Evolutionary conservation across 2,888 invertebrate species (phyloP).

Genomic region (Carterocephalus palaemon): DNA sequence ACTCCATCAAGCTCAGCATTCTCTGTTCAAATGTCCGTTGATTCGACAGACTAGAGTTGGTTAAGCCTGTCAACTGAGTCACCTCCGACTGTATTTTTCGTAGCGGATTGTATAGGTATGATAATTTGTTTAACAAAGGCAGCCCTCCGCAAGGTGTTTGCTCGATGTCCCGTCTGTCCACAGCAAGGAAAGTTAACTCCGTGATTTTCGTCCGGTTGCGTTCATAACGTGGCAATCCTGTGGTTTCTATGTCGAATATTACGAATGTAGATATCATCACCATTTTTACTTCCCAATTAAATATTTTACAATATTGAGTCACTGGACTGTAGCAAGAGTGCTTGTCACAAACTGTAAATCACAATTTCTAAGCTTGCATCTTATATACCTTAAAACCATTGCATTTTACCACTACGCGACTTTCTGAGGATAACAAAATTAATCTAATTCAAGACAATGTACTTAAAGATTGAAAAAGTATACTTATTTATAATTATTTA

Average conservation of each 20-base stretch:
- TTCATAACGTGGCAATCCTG: conserved; percentile 81
- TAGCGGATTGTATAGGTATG: conserved; percentile 83
- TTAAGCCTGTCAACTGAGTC: conserved; percentile 78
- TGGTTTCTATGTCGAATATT: conserved; percentile 86
- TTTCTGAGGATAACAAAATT: no score
- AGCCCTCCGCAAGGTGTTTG: conserved; percentile 42
- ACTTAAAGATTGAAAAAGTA: background rate
- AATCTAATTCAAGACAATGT: no score
- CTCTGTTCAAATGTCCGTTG: conserved; percentile 80
- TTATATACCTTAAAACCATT: no score
- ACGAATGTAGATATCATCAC: conserved; percentile 70
- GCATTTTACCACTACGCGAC: no score
- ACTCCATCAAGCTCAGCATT: conserved; percentile 77
- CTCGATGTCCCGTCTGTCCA: conserved; percentile 74
- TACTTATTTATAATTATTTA: background rate
- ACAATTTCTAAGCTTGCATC: no score
- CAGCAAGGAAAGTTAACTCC: conserved; percentile 83
- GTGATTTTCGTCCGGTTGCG: conserved; percentile 81
- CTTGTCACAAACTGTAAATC: no score
- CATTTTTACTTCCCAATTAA: no score
- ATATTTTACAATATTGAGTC: no score
- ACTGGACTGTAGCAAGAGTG: no score
- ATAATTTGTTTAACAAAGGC: conserved; percentile 84
- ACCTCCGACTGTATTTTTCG: conserved; percentile 69
- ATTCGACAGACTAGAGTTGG: conserved; percentile 81